These are phyloP conservation scores for Atractosteus spatula DNA, from an alignment of 2,113 vertebrate species.

Conservation along the genomic window DNA sequence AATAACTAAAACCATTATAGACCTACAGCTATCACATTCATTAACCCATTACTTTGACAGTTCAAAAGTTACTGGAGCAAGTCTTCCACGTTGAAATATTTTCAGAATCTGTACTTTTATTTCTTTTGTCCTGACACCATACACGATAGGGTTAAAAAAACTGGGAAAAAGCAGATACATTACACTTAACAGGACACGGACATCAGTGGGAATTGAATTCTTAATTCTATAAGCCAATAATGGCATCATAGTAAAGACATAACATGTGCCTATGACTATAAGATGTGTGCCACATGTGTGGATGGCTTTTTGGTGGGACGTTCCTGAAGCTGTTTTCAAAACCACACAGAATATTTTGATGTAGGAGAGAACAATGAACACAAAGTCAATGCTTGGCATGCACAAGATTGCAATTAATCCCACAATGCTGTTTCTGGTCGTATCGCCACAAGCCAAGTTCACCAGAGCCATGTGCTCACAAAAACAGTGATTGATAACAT, in stretches of 20 bases:
- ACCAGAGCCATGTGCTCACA: slow-evolving; percentile 57
- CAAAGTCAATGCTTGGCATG: slow-evolving; percentile 20
- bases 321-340: slow-evolving; percentile 21
- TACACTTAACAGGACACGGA: slow-evolving; percentile 34
- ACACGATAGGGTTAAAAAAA: slow-evolving; percentile 38
- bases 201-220: slow-evolving; percentile 29
- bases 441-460: slow-evolving; percentile 51
- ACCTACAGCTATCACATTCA: too few species aligned
- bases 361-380: slow-evolving; percentile 31
- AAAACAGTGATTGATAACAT: slow-evolving; percentile 44
- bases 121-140: slow-evolving; percentile 41
- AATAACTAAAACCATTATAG: too few species aligned
- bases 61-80: background rate
- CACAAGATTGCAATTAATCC: slow-evolving; percentile 32
- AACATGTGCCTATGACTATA: slow-evolving; percentile 20
- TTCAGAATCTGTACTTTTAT: slow-evolving; percentile 30
- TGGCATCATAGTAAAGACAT: slow-evolving; percentile 24
- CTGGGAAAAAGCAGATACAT: slow-evolving; percentile 34
- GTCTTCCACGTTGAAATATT: slow-evolving; percentile 8
- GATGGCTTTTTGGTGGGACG: slow-evolving; percentile 24
- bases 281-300: slow-evolving; percentile 36
- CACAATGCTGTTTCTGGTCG: slow-evolving; percentile 36
- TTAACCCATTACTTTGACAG: too few species aligned
- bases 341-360: slow-evolving; percentile 28
- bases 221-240: slow-evolving; percentile 33